Percentiles rank a stretch among this genome's conserved stretches.
These are phyloP conservation scores for Casuarius casuarius DNA, from an alignment of 2,113 vertebrate species.

Conservation along the genomic window DNA sequence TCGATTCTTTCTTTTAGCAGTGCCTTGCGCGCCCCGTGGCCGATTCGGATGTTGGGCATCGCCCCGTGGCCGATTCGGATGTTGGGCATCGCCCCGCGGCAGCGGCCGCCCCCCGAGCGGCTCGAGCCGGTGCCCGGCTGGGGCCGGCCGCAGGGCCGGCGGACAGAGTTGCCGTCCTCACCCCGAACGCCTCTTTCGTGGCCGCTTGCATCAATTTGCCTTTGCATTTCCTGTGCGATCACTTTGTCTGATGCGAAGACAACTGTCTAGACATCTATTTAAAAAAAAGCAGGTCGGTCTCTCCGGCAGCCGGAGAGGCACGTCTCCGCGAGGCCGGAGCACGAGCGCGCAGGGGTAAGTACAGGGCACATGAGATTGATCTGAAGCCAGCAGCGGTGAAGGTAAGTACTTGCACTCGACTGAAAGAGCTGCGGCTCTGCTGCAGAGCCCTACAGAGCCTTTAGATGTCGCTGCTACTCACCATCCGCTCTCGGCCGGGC, in stretches of 20 bases:
- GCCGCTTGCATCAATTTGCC: conserved; percentile 9
- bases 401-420: neutral
- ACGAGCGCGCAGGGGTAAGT: conserved; percentile 23
- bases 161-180: neutral
- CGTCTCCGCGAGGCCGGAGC: neutral
- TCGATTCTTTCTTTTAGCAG: neutral
- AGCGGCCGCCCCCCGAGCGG: neutral
- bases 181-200: conserved; percentile 10
- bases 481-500: neutral
- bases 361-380: conserved; percentile 32
- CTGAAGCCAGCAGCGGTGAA: conserved; percentile 30
- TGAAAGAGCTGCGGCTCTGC: neutral
- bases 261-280: conserved; percentile 67
- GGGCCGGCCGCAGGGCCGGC: neutral
- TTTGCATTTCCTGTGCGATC: conserved; percentile 42
- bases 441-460: neutral
- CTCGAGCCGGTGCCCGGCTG: neutral
- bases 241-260: conserved; percentile 49
- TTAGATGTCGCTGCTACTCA: conserved; percentile 5
- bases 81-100: accelerated
- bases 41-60: neutral
- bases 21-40: accelerated
- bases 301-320: conserved; percentile 7
- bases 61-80: neutral
- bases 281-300: neutral